Base-by-base conservation (phyloP, 2,113 vertebrate genomes). In the Centropus bengalensis region DNA sequence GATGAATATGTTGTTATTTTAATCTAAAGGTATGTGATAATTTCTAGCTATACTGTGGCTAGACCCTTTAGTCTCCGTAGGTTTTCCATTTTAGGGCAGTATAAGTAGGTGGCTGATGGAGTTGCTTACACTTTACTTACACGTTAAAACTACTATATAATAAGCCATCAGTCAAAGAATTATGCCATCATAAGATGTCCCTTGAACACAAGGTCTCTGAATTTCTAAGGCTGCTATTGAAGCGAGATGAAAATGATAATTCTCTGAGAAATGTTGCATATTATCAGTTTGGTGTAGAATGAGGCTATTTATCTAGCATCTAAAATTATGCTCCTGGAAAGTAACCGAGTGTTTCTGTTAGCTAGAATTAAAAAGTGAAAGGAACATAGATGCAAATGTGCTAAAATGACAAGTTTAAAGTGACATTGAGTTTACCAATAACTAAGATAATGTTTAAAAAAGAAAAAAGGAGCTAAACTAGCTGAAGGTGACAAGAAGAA, bases 331-430 rank as follows among this genome's bases (percentile, higher is more conserved):
- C 44, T 28, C 8, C 49, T 92, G 62, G 19, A 85, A 94, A 93
- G 40, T 75, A 89, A 64, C 51, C 4, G 0, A 75, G 26, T 49
- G 30, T 66, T 87, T 68, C 59, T 82, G 55, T 76, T 27, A 94
- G 74, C 33, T 89, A 27, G 68, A 93, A 86, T 92, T 75, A 74
- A 74, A 59, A 90, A 87, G 19, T 82, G 74, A 85, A 70, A 92
- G 40, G 36, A 87, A 51, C 44, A 58, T 40, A 58, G 62, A 24
- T 87, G 54, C n/a, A 94, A 51, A 85, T 79, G 27, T 38, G 27
- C 42, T 87, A 76, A 40, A 28, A 28, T 38, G 74, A 82, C 66
- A 91, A 60, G 91, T 40, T 78, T 82, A n/a, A 78, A 88, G 22
- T 51, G 59, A 32, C 71, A 24, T 58, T 73, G 17, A 77, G 32